phyloP scores from a whole-genome alignment of 2,797 vertebrate species.

The Typhlichthys subterraneus region DNA sequence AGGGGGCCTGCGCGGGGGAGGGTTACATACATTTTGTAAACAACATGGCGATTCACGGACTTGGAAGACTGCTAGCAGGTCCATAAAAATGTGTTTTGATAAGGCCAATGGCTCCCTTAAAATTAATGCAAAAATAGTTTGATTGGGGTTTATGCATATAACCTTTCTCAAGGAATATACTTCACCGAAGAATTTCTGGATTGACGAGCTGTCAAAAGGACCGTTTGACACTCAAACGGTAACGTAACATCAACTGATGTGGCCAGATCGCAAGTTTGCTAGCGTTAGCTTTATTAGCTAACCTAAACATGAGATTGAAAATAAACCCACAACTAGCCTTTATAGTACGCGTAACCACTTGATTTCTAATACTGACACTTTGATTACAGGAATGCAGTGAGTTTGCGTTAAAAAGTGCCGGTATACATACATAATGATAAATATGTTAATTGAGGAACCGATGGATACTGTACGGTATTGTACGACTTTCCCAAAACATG shows the following conservation, averaged over 20 bases:
- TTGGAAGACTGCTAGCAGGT: conserved; percentile 34
- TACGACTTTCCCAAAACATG: not conserved
- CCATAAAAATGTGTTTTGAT: conserved; percentile 29
- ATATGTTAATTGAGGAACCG: not conserved
- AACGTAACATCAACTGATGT: not conserved
- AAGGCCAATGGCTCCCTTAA: not conserved
- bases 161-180: not conserved
- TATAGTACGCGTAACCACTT: not conserved
- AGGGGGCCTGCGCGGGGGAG: conserved; percentile 16
- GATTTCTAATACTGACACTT: not conserved
- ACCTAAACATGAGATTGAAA: not conserved
- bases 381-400: not conserved
- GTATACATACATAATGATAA: not conserved
- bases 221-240: conserved; percentile 48
- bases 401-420: not conserved
- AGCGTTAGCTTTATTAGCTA: conserved; percentile 58
- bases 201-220: conserved; percentile 56
- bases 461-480: not conserved
- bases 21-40: conserved; percentile 70
- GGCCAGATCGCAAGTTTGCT: conserved; percentile 2
- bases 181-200: conserved; percentile 25
- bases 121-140: not conserved
- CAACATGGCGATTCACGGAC: conserved; percentile 78
- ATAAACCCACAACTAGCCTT: not conserved
- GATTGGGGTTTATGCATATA: not conserved